Evolutionary conservation across 2,888 invertebrate species (phyloP).

Genomic region (Taenaris catops): DNA sequence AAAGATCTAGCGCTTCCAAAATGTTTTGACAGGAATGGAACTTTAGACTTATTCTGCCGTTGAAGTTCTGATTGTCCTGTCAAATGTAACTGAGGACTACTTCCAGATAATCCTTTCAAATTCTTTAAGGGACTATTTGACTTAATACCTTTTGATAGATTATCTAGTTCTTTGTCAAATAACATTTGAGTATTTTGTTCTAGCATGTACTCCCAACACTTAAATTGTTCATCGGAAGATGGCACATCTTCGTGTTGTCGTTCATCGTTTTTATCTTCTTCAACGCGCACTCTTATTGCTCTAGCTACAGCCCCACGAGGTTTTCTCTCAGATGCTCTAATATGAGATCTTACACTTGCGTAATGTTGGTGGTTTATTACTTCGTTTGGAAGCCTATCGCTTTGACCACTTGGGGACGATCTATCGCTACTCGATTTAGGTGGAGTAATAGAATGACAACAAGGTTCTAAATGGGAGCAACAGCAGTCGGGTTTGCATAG

Average conservation of each 20-base stretch:
- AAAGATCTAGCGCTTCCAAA: conserved; percentile 91
- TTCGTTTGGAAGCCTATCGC: conserved; percentile 82
- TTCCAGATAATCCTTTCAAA: conserved; percentile 82
- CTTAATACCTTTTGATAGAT: conserved; percentile 83
- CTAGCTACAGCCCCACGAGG: conserved; percentile 81
- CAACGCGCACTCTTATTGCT: conserved; percentile 82
- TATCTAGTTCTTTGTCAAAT: conserved; percentile 93
- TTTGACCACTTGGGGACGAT: conserved; percentile 92
- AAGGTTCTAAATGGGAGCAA: conserved; percentile 80
- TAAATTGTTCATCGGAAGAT: conserved; percentile 91
- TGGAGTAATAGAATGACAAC: conserved; percentile 76
- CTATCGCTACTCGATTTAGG: conserved; percentile 82
- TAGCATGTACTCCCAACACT: conserved; percentile 96
- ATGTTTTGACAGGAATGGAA: conserved; percentile 84
- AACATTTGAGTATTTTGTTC: conserved; percentile 94
- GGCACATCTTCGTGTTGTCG: conserved; percentile 50
- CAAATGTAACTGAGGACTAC: conserved; percentile 83
- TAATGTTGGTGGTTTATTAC: conserved; percentile 64
- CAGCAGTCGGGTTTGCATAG: conserved; percentile 82
- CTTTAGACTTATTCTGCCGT: conserved; percentile 47
- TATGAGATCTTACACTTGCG: conserved; percentile 66
- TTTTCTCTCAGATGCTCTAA: conserved; percentile 68
- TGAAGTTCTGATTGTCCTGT: conserved; percentile 30
- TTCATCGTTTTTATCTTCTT: conserved; percentile 81
- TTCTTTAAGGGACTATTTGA: conserved; percentile 76